phyloP scores from a whole-genome alignment of 2,888 invertebrate species.

The Rhyacophila evoluta region DNA sequence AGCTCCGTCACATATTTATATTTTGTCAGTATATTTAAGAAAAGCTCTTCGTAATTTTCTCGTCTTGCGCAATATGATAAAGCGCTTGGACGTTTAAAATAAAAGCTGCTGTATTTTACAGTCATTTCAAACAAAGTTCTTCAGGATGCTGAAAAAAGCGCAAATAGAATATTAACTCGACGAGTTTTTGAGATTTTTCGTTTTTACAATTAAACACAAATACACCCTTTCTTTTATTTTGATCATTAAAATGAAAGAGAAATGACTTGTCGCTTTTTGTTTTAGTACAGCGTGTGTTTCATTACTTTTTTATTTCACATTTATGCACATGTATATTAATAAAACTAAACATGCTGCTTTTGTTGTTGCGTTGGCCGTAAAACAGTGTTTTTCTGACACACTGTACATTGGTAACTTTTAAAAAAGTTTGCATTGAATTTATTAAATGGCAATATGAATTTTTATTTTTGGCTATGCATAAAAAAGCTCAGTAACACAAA shows the following conservation, averaged over 20 bases:
- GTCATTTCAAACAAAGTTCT: neutral
- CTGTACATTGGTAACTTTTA: neutral
- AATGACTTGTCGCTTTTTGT: constrained; percentile 22
- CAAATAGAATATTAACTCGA: neutral
- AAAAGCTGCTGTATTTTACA: neutral
- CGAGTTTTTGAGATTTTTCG: neutral
- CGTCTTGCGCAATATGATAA: neutral
- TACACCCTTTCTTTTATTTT: neutral
- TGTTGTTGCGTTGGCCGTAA: neutral
- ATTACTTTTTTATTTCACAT: neutral
- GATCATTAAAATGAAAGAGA: constrained; percentile 17
- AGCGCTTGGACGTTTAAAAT: neutral
- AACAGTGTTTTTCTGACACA: constrained; percentile 4
- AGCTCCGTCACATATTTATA: too few species aligned
- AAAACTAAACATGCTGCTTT: neutral
- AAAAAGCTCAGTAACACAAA: too few species aligned
- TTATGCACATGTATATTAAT: constrained; percentile 21
- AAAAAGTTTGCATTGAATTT: neutral
- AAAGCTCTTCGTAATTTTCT: neutral
- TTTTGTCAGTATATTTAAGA: too few species aligned
- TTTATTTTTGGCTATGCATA: too few species aligned
- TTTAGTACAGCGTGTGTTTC: neutral
- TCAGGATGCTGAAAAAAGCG: neutral
- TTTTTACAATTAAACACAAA: neutral
- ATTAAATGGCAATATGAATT: too few species aligned